Evolutionary conservation across 2,888 invertebrate genomes (phyloP), one percentile per base, ranked within the genome.

Genomic region (Perizoma affinitatum): DNA sequence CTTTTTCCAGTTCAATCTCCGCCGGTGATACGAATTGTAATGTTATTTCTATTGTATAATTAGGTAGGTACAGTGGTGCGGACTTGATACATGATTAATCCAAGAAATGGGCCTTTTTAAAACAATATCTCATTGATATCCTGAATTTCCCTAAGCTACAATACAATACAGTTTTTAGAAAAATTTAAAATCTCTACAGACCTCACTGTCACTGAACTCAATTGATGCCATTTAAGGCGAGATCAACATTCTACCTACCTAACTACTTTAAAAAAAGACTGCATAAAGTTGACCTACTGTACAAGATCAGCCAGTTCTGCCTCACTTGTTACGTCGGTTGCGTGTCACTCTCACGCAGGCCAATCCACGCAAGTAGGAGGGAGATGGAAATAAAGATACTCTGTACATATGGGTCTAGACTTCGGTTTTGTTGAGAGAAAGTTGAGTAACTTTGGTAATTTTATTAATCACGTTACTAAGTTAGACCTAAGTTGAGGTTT

Each of bases 341-440:
- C 71, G 64, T 73, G 74, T 85, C 81, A 75, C 84, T 80, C 74
- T 84, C 83, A 43, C 74, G 63, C 83, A 55, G 67, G 65, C 66
- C 63, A 59, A 67, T 71, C 66, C 58, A 48, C 61, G 11, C 54
- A 55, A 61, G 79, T 54, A 54, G 61, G 78, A 85, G 68, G 61
- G 80, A 72, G 83, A 87, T 66, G 56, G 56, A 51, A 54, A 56
- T 62, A 66, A 66, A 63, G 71, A 68, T 70, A 42, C 42, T 51
- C 38, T 51, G 57, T 59, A 68, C 61, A 58, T 60, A 62, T 67
- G 72, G 74, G 72, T 78, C 75, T 76, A 75, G 76, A 79, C 78
- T 76, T 75, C 71, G 46, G 56, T 68, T 54, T 71, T 68, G 77
- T 78, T 72, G 61, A 75, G 86, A 80, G 88, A 88, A 87, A 88